Evolutionary conservation across 2,113 vertebrate species (phyloP).

Genomic region (western clawed frog (Xenopus tropicalis)): UCB_Xtro_10.0 CM004446.2:68074501-68075000

Average conservation of each 20-base stretch:
- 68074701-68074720: background rate
- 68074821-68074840: constrained; percentile 54
- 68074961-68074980: constrained; percentile 5
- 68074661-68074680: constrained; percentile 5
- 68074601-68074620: background rate
- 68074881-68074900: constrained; percentile 47
- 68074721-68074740: constrained; percentile 15
- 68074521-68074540: constrained; percentile 39
- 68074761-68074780: constrained; percentile 16
- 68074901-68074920: constrained; percentile 47
- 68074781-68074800: constrained; percentile 27
- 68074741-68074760: background rate
- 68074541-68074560: constrained; percentile 2
- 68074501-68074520: constrained; percentile 23
- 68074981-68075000: background rate
- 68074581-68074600: background rate
- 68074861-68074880: constrained; percentile 52
- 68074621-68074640: background rate
- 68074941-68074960: constrained; percentile 9
- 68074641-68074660: background rate
- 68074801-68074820: constrained; percentile 39
- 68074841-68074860: constrained; percentile 50
- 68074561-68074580: background rate
- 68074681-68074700: background rate
- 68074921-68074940: constrained; percentile 27